These are phyloP conservation scores for Lithosia quadra DNA, from an alignment of 2,888 invertebrate species.

Conservation along the genomic window DNA sequence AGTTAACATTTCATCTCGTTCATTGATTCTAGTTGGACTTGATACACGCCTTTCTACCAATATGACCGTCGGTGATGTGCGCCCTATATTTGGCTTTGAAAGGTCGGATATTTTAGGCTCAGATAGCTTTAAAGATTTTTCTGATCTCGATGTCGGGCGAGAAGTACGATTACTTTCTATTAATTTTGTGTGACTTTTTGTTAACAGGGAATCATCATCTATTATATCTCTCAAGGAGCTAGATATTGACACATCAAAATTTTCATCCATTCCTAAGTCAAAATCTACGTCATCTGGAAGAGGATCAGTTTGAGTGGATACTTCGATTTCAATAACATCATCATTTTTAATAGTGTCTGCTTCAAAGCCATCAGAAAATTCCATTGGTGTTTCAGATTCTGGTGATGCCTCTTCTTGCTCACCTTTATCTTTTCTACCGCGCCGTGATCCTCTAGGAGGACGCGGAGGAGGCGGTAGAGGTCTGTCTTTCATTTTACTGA, in stretches of 20 bases:
- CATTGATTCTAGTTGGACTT: slow-evolving; percentile 87
- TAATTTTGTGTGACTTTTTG: slow-evolving; percentile 80
- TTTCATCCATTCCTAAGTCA: slow-evolving; percentile 86
- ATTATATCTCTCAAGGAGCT: slow-evolving; percentile 80
- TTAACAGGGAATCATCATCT: slow-evolving; percentile 85
- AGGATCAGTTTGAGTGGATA: slow-evolving; percentile 95
- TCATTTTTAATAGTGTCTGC: slow-evolving; percentile 61
- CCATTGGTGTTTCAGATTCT: slow-evolving; percentile 48
- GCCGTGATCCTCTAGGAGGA: slow-evolving; percentile 90
- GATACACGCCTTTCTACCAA: slow-evolving; percentile 88
- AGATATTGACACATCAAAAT: slow-evolving; percentile 80
- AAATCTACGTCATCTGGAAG: slow-evolving; percentile 92
- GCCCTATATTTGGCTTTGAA: slow-evolving; percentile 84
- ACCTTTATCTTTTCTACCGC: slow-evolving; percentile 68
- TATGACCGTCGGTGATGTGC: slow-evolving; percentile 88
- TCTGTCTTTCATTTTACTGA: slow-evolving; percentile 94
- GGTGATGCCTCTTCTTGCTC: slow-evolving; percentile 51
- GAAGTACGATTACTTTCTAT: slow-evolving; percentile 81
- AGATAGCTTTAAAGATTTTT: slow-evolving; percentile 85
- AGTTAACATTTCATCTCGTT: slow-evolving; percentile 88
- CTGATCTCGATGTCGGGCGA: slow-evolving; percentile 85
- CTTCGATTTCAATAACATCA: slow-evolving; percentile 89
- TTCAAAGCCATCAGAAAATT: slow-evolving; percentile 46
- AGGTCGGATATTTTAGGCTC: slow-evolving; percentile 86
- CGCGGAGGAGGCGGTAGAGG: slow-evolving; percentile 95